Percentiles rank a stretch among this genome's conserved stretches.
phyloP scores from a whole-genome alignment of 1,140 invertebrate species.

The Gryon sp. region DNA sequence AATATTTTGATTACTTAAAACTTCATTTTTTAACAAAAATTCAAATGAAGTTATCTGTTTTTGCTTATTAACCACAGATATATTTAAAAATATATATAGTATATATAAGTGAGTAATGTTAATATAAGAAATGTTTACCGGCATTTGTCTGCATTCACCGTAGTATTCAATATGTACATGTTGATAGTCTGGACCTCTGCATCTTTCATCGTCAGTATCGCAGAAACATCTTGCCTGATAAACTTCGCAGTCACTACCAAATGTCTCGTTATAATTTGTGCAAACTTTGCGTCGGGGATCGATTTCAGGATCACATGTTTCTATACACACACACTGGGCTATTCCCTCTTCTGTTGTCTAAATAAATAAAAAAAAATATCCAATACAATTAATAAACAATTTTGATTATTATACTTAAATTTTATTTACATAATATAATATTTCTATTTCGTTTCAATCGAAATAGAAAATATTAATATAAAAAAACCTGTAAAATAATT shows the following conservation, averaged over 20 bases:
- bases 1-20: no score
- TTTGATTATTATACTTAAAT: background rate
- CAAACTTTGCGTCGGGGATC: slow-evolving; percentile 92
- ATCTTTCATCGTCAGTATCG: slow-evolving; percentile 86
- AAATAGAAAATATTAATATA: no score
- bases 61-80: no score
- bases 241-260: slow-evolving; percentile 94
- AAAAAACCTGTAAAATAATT: no score
- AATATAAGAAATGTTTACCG: no score
- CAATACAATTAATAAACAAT: slow-evolving; percentile 2
- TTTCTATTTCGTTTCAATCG: no score
- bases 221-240: slow-evolving; percentile 94
- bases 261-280: slow-evolving; percentile 96
- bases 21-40: no score
- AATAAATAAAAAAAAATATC: slow-evolving; percentile 1
- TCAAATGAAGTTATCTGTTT: no score
- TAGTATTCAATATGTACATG: slow-evolving; percentile 97
- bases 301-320: slow-evolving; percentile 88
- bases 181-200: slow-evolving; percentile 86
- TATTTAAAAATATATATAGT: no score
- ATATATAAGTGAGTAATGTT: no score
- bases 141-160: slow-evolving; percentile 89
- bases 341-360: slow-evolving; percentile 83
- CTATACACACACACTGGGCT: slow-evolving; percentile 92
- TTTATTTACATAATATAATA: no score